A percentile compares a stretch with the other conserved stretches of the same genome.
Conservation (phyloP, 2,888 invertebrate genomes). For the Chaetoderma sp. region DNA sequence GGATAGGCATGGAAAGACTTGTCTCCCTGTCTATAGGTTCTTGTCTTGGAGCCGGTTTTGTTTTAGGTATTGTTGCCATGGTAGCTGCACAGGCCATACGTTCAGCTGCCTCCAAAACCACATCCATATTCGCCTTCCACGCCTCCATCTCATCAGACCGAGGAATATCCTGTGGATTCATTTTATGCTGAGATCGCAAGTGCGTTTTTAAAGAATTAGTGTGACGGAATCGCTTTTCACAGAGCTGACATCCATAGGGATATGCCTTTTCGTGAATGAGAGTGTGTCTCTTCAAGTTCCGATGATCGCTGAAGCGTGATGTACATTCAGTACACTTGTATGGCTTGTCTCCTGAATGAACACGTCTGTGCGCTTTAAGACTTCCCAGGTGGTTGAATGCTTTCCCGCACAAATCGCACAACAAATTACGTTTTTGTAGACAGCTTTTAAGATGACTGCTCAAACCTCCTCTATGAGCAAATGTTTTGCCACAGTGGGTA, state of each 20-base stretch:
- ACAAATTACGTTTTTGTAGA: slow-evolving; percentile 40
- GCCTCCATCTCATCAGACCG: no score
- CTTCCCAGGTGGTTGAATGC: slow-evolving; percentile 47
- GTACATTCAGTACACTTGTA: slow-evolving; percentile 45
- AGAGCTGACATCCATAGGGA: slow-evolving; percentile 48
- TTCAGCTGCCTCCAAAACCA: no score
- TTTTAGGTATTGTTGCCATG: no score
- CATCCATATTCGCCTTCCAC: no score
- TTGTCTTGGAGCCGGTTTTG: no score
- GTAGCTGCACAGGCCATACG: no score
- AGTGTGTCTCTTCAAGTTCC: slow-evolving; percentile 51
- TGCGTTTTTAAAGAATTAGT: slow-evolving; percentile 54
- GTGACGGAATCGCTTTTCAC: slow-evolving; percentile 51
- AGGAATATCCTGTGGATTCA: no score
- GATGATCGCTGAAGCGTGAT: slow-evolving; percentile 49
- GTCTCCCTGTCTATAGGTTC: no score
- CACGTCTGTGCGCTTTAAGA: slow-evolving; percentile 39
- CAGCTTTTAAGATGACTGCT: slow-evolving; percentile 44
- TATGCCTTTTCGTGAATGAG: slow-evolving; percentile 44
- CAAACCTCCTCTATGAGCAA: slow-evolving; percentile 44
- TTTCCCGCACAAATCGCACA: slow-evolving; percentile 51
- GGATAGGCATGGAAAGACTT: no score
- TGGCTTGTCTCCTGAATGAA: slow-evolving; percentile 49
- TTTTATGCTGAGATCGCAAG: slow-evolving; percentile 31
- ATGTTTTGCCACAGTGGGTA: slow-evolving; percentile 45